These are phyloP conservation scores for Netelia inedita DNA, from an alignment of 2,888 invertebrate species.

Conservation along the genomic window DNA sequence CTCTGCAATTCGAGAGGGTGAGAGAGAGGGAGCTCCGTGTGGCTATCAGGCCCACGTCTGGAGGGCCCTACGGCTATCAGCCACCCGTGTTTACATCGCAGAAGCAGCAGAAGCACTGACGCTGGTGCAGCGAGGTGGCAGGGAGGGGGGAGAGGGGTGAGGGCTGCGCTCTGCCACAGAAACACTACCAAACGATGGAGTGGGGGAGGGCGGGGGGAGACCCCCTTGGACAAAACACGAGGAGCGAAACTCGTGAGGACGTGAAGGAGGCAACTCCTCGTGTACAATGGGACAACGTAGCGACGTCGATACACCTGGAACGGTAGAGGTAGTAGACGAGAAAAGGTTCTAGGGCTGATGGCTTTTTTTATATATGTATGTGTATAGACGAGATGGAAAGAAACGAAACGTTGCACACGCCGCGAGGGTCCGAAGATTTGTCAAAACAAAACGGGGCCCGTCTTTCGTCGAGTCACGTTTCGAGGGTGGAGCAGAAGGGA, in stretches of 20 bases:
- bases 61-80: slow-evolving; percentile 81
- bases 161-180: slow-evolving; percentile 11
- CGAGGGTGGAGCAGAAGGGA: slow-evolving; percentile 65
- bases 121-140: slow-evolving; percentile 58
- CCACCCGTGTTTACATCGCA: slow-evolving; percentile 83
- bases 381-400: slow-evolving; percentile 16
- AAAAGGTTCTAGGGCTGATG: slow-evolving; percentile 7
- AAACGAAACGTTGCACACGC: slow-evolving; percentile 70
- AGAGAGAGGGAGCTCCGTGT: slow-evolving; percentile 18
- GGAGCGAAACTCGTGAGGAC: slow-evolving; percentile 40
- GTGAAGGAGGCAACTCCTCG: background rate
- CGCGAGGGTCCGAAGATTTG: slow-evolving; percentile 77
- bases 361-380: background rate
- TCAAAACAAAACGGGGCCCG: slow-evolving; percentile 81
- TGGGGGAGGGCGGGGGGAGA: background rate
- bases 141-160: background rate
- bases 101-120: slow-evolving; percentile 73
- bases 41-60: slow-evolving; percentile 55
- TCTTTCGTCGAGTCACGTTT: slow-evolving; percentile 82
- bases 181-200: background rate
- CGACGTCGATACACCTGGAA: slow-evolving; percentile 13
- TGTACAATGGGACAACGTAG: slow-evolving; percentile 44
- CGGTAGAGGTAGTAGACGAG: background rate
- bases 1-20: slow-evolving; percentile 47
- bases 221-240: slow-evolving; percentile 54